phyloP scores from a whole-genome alignment of 2,113 vertebrate genomes.

The Cinclus mexicanus region DNA sequence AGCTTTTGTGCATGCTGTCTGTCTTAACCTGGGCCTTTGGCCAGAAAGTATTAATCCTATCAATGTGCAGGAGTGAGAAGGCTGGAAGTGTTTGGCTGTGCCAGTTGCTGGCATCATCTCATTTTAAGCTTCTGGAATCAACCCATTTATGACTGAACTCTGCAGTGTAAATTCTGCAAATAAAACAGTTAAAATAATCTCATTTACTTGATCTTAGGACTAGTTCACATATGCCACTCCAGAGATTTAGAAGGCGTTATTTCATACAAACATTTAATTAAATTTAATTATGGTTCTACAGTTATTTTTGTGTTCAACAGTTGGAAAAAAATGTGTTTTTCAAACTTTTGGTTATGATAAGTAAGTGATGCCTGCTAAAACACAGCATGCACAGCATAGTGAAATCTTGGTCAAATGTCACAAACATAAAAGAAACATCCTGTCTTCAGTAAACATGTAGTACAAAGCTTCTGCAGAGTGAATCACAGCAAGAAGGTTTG shows the following conservation, averaged over 20 bases:
- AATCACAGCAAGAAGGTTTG: not conserved
- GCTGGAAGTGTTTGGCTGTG: slow-evolving; percentile 14
- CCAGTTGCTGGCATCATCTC: slow-evolving; percentile 6
- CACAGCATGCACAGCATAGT: not conserved
- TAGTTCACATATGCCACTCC: not conserved
- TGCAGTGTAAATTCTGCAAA: slow-evolving; percentile 25
- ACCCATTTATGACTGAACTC: not conserved
- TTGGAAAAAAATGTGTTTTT: not conserved
- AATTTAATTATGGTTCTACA: not conserved
- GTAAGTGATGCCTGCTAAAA: not conserved
- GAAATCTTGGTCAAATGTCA: not conserved
- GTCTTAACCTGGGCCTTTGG: slow-evolving; percentile 1
- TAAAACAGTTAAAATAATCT: slow-evolving; percentile 28
- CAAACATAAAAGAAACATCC: not conserved
- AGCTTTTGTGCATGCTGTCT: not conserved
- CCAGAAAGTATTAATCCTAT: slow-evolving; percentile 28
- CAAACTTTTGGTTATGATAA: not conserved
- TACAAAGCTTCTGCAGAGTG: not conserved
- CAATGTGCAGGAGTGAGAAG: not conserved
- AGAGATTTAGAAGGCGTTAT: slow-evolving; percentile 11
- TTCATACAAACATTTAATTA: slow-evolving; percentile 2
- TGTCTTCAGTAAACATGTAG: not conserved
- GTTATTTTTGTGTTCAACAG: not conserved
- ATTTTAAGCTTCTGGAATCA: slow-evolving; percentile 51
- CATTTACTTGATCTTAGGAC: not conserved